phyloP scores from a whole-genome alignment of 2,888 invertebrate species.

The Ashinkailepas kermadecensis region DNA sequence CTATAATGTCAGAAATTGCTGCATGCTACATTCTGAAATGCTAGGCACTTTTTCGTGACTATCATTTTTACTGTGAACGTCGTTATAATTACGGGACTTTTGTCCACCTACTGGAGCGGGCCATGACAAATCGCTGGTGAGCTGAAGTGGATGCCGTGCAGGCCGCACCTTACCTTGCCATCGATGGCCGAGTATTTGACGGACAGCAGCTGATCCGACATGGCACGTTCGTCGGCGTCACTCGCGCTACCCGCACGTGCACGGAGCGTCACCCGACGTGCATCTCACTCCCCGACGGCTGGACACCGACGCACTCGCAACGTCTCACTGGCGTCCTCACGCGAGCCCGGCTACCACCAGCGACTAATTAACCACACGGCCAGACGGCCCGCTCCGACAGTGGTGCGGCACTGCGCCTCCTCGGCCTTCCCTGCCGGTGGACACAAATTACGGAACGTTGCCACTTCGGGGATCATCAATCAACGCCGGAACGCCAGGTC shows the following conservation, averaged over 20 bases:
- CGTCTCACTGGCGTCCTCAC: background rate
- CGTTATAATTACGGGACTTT: too few relatives aligned
- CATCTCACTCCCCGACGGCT: background rate
- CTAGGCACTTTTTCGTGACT: too few relatives aligned
- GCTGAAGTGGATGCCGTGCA: too few relatives aligned
- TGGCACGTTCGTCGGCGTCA: background rate
- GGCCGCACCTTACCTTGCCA: background rate
- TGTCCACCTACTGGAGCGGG: too few relatives aligned
- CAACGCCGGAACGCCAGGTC: background rate
- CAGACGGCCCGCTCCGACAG: background rate
- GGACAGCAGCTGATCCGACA: background rate
- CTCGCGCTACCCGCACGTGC: background rate
- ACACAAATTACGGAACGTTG: constrained; percentile 9
- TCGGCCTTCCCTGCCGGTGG: background rate
- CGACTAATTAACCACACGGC: background rate
- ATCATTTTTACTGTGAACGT: too few relatives aligned
- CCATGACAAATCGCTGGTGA: too few relatives aligned
- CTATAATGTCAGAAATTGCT: too few relatives aligned
- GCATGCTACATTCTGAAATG: too few relatives aligned
- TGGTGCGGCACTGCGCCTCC: background rate
- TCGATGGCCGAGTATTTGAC: background rate
- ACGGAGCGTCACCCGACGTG: background rate
- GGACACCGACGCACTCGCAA: background rate
- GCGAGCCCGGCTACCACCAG: background rate
- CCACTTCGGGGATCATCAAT: background rate